These are phyloP conservation scores for Rutilus rutilus DNA, from an alignment of 2,113 vertebrate genomes.

Conservation along the genomic window DNA sequence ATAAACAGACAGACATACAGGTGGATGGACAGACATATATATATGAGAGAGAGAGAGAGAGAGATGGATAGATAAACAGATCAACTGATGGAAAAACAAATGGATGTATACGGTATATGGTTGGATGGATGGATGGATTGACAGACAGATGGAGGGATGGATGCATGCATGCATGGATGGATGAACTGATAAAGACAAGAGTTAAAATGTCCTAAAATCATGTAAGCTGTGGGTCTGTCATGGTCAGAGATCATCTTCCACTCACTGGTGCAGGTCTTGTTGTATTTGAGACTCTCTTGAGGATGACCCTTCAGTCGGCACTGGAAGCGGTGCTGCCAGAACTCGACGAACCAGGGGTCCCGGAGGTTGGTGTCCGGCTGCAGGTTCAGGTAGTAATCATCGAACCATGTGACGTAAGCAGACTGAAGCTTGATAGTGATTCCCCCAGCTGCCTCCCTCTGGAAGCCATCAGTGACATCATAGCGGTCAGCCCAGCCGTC, in stretches of 20 bases:
- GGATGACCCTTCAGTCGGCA: constrained; percentile 87
- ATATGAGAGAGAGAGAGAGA: too few relatives aligned
- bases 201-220: neutral
- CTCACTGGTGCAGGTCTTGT: constrained; percentile 95
- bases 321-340: constrained; percentile 97
- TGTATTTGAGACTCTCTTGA: constrained; percentile 88
- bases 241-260: constrained; percentile 24
- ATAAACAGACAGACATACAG: too few relatives aligned
- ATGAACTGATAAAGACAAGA: neutral
- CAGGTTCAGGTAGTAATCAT: constrained; percentile 95
- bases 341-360: constrained; percentile 98
- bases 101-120: neutral
- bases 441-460: constrained; percentile 92
- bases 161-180: neutral
- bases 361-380: constrained; percentile 89
- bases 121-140: neutral
- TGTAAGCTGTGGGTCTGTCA: neutral
- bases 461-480: constrained; percentile 93
- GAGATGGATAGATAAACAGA: neutral
- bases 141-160: neutral
- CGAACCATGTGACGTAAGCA: constrained; percentile 96
- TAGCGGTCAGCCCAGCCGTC: constrained; percentile 98
- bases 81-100: neutral
- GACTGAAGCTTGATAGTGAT: constrained; percentile 99
- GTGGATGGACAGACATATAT: neutral